Base-by-base conservation (phyloP, 1,140 invertebrate genomes). In the Ceratina calcarata region DNA sequence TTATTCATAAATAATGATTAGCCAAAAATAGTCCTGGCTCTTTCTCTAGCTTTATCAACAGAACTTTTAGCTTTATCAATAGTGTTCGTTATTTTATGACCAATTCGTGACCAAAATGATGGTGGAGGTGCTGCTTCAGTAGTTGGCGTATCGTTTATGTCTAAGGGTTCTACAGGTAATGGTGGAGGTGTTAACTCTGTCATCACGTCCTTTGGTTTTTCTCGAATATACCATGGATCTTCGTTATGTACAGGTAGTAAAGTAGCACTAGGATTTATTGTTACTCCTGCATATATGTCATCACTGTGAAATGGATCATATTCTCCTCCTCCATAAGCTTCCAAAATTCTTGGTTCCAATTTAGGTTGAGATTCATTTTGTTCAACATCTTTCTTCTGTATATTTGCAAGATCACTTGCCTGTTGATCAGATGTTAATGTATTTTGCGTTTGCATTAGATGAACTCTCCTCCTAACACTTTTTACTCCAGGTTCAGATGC, bases 61-160 rank as follows among this genome's bases (percentile, higher is more conserved):
- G 89, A 85, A 24, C 57, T 83, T 22, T 87, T 89, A 65, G 94
- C 89, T 91, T 93, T 94, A 49, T 90, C 90, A 73, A 89, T 89
- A 7, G 89, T 86, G 22, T 60, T 83, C n/a, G 87, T 89, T 67
- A 95, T 89, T 91, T 93, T 94, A 70, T 90, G 88, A 32, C 93
- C 92, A 66, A 95, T 64, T 87, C 89, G 93, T 53, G 86, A 88
- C 94, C 94, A 95, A 86, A 95, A 94, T 55, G 94, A 92, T 49
- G 92, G 87, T 72, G 92, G 86, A 86, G 89, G 86, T 55, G 91
- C 89, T 51, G 81, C 85, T 68, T 85, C 68, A 80, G 88, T 89
- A 69, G 73, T 80, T 67, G 86, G n/a, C 3, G n/a, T 69, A 82
- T 87, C 79, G 8, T 49, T 57, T n/a, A 16, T 16, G 62, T 77